Evolutionary conservation across 1,140 invertebrate genomes (phyloP).

Genomic region (Zaprionus kolodkinae): DNA sequence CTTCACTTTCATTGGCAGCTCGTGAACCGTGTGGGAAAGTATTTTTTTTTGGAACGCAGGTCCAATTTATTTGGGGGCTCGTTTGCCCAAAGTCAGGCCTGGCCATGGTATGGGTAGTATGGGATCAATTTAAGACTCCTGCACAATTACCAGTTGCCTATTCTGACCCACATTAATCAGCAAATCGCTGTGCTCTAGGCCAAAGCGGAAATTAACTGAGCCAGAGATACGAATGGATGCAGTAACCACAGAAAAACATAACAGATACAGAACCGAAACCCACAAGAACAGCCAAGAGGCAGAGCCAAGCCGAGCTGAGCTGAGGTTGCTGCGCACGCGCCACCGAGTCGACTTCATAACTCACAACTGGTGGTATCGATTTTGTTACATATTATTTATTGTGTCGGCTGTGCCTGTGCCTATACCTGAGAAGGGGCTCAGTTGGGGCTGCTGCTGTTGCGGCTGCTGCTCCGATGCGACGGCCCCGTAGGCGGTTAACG

Average conservation of each 20-base stretch:
- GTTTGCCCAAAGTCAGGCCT: slow-evolving; percentile 8
- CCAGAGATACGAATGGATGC: slow-evolving; percentile 25
- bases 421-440: not conserved
- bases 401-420: slow-evolving; percentile 33
- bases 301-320: not conserved
- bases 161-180: slow-evolving; percentile 74
- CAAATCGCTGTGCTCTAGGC: slow-evolving; percentile 61
- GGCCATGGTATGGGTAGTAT: too few species aligned
- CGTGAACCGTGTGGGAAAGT: slow-evolving; percentile 62
- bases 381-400: slow-evolving; percentile 83
- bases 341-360: slow-evolving; percentile 68
- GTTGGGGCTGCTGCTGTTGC: slow-evolving; percentile 12
- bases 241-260: slow-evolving; percentile 1
- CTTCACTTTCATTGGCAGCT: slow-evolving; percentile 63
- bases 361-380: slow-evolving; percentile 65
- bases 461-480: slow-evolving; percentile 19
- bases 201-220: slow-evolving; percentile 71
- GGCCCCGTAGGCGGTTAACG: slow-evolving; percentile 73
- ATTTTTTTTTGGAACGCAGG: slow-evolving; percentile 10
- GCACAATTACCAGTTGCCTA: slow-evolving; percentile 63
- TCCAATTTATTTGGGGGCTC: slow-evolving; percentile 5
- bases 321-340: slow-evolving; percentile 57
- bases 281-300: slow-evolving; percentile 4
- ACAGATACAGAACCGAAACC: not conserved
- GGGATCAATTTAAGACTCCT: slow-evolving; percentile 43